A percentile compares a stretch with the other conserved stretches of the same genome.
Conservation (phyloP, 53 echinoderm and acorn worm species). For the Actinopyga echinites region DNA sequence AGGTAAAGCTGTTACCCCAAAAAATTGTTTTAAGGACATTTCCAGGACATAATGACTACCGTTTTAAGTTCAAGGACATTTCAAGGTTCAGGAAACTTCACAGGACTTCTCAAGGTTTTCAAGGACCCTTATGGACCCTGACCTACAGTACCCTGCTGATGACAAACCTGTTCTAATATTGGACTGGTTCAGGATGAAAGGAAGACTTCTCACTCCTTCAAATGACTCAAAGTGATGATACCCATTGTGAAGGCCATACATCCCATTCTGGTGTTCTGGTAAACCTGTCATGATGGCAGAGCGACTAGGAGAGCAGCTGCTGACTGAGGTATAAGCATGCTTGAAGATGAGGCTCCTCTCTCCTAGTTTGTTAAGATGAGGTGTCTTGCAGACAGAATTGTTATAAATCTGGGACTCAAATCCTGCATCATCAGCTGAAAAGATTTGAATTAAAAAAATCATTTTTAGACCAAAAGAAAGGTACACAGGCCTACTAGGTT, state of each 20-base stretch:
- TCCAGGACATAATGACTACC: no score
- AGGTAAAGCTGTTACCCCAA: no score
- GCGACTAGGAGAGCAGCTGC: conserved; percentile 95
- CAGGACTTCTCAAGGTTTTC: no score
- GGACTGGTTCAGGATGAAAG: conserved; percentile 64
- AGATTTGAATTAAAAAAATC: not conserved
- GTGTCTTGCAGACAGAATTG: conserved; percentile 92
- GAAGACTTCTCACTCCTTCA: conserved; percentile 77
- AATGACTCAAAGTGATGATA: conserved; percentile 90
- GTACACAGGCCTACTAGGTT: no score
- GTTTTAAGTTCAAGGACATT: no score
- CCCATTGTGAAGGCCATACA: conserved; percentile 82
- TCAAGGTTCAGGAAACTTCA: no score
- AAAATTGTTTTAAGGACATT: no score
- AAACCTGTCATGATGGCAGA: conserved; percentile 91
- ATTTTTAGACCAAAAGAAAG: no score
- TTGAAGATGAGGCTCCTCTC: conserved; percentile 76
- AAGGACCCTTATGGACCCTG: no score
- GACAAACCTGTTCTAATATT: conserved; percentile 80
- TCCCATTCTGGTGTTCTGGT: conserved; percentile 96
- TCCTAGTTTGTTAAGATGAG: conserved; percentile 72
- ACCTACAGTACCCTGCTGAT: no score
- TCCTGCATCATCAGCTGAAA: conserved; percentile 90
- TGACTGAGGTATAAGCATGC: conserved; percentile 90
- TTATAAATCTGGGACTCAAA: conserved; percentile 95